Percentiles rank a stretch among this genome's conserved stretches.
Conservation (phyloP, 2,888 invertebrate species). For the Anthoptus insignis region DNA sequence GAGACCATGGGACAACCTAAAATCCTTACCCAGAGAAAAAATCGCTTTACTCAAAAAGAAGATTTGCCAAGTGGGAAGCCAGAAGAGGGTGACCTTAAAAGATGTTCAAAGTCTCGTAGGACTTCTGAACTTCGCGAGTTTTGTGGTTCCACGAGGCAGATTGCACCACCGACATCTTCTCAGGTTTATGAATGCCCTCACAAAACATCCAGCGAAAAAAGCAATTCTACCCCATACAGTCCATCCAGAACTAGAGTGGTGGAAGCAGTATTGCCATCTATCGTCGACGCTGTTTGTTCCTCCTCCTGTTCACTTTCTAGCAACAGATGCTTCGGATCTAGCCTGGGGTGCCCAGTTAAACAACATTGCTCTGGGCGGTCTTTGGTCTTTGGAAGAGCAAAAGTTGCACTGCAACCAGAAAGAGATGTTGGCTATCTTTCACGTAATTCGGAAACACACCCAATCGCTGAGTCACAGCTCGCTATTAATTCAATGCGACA, state of each 20-base stretch:
- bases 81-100: slow-evolving; percentile 34
- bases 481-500: slow-evolving; percentile 52
- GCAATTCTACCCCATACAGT: not conserved
- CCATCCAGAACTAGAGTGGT: slow-evolving; percentile 43
- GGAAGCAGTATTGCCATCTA: slow-evolving; percentile 38
- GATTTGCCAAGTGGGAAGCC: not conserved
- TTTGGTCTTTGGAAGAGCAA: slow-evolving; percentile 40
- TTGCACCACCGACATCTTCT: slow-evolving; percentile 45
- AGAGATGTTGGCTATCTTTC: slow-evolving; percentile 47
- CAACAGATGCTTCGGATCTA: slow-evolving; percentile 48
- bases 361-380: slow-evolving; percentile 40
- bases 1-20: slow-evolving; percentile 39
- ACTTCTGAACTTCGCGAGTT: slow-evolving; percentile 49
- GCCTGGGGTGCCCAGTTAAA: slow-evolving; percentile 51
- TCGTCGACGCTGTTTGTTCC: slow-evolving; percentile 39
- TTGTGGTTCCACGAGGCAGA: slow-evolving; percentile 47
- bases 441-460: slow-evolving; percentile 30
- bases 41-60: not conserved
- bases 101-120: slow-evolving; percentile 48
- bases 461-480: slow-evolving; percentile 21
- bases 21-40: slow-evolving; percentile 42
- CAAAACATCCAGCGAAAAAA: not conserved
- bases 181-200: slow-evolving; percentile 34
- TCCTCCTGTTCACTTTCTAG: slow-evolving; percentile 42
- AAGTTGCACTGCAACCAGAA: slow-evolving; percentile 47